Percentiles rank a stretch among this genome's conserved stretches.
Evolutionary conservation across 1,140 invertebrate species (phyloP).

Genomic region (Drosophila kikkawai): DNA sequence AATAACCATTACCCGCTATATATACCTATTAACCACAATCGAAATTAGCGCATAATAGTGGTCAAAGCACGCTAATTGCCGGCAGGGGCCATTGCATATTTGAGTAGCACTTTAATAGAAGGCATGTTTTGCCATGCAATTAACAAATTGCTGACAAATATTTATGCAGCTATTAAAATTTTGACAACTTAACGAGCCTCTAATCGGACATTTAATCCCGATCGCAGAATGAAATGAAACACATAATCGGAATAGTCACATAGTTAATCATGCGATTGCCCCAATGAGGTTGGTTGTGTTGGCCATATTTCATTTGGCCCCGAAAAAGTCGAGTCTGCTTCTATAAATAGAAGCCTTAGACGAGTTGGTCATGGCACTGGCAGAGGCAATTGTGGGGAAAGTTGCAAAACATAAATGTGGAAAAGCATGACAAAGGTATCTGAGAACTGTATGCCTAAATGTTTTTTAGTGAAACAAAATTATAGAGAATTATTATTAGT

Average conservation of each 20-base stretch:
- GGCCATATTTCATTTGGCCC: slow-evolving; percentile 33
- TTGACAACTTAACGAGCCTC: slow-evolving; percentile 21
- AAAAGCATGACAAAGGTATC: slow-evolving; percentile 13
- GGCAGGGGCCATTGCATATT: slow-evolving; percentile 11
- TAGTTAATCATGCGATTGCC: slow-evolving; percentile 35
- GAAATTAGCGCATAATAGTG: slow-evolving; percentile 18
- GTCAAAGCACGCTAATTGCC: slow-evolving; percentile 29
- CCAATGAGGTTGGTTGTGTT: background rate
- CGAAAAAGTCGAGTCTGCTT: slow-evolving; percentile 24
- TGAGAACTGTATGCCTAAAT: background rate
- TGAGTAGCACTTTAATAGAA: slow-evolving; percentile 4
- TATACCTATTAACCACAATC: slow-evolving; percentile 10
- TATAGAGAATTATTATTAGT: background rate
- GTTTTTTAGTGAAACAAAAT: background rate
- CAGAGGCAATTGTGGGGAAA: slow-evolving; percentile 26
- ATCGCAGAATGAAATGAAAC: slow-evolving; percentile 11
- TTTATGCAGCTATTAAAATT: slow-evolving; percentile 23
- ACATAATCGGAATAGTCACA: slow-evolving; percentile 4
- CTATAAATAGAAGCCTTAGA: slow-evolving; percentile 56
- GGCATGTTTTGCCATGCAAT: slow-evolving; percentile 46
- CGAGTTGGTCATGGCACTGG: slow-evolving; percentile 23
- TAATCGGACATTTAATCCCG: slow-evolving; percentile 24
- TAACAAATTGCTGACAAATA: slow-evolving; percentile 48
- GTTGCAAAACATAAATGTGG: slow-evolving; percentile 29
- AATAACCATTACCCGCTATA: background rate